Conservation (phyloP, 2,113 vertebrate species). For the Orcinus orca region DNA sequence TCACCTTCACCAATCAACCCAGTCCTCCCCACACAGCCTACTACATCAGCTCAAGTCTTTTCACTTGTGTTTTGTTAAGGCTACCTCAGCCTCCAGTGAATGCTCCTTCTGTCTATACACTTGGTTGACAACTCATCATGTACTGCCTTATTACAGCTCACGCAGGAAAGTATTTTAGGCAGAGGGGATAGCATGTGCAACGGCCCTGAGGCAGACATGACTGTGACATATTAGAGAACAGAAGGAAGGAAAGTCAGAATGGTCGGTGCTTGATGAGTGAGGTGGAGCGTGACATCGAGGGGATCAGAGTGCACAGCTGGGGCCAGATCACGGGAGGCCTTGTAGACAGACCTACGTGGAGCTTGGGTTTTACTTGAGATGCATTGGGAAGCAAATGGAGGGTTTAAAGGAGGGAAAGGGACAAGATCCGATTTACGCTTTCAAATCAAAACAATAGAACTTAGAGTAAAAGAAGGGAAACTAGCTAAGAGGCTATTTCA, state of each 20-base stretch:
- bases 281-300: not conserved
- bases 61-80: not conserved
- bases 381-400: not conserved
- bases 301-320: not conserved
- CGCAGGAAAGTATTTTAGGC: not conserved
- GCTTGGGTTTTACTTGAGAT: not conserved
- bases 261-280: not conserved
- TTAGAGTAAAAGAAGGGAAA: not conserved
- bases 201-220: too few relatives aligned
- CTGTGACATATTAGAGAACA: not conserved
- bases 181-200: too few relatives aligned
- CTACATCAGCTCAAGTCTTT: not conserved
- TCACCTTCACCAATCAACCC: not conserved
- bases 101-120: not conserved
- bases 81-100: not conserved
- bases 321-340: not conserved
- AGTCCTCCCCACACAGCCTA: not conserved
- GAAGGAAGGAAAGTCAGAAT: not conserved
- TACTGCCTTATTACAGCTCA: not conserved
- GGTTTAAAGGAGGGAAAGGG: not conserved
- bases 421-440: not conserved
- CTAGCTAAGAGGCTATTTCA: not conserved
- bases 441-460: not conserved
- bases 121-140: not conserved
- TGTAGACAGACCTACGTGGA: accelerated